These are phyloP conservation scores for Theonella swinhoei DNA, from an alignment of 37 sponge, comb jelly and placozoan species.

Conservation along the genomic window DNA sequence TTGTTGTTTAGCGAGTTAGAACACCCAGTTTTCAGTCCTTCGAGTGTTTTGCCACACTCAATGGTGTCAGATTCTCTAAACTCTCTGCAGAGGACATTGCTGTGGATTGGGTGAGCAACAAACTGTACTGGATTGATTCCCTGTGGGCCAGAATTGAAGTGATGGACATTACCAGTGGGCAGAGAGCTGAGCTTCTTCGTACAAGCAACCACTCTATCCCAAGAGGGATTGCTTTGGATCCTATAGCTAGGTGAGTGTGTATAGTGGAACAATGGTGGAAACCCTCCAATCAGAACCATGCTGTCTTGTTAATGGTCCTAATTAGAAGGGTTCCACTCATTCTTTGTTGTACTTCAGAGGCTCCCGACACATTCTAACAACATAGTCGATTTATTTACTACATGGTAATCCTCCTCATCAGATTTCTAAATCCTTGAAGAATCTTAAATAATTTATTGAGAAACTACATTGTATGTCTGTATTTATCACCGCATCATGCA, in stretches of 20 bases:
- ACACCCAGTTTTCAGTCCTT: neutral
- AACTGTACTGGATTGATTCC: conserved; percentile 80
- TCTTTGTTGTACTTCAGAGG: no score
- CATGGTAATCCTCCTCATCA: no score
- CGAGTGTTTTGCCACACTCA: neutral
- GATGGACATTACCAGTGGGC: conserved; percentile 20
- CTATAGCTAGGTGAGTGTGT: neutral
- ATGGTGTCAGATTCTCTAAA: neutral
- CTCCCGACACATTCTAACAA: no score
- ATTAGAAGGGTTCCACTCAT: no score
- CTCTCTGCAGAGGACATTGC: conserved; percentile 62
- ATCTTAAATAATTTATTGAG: no score
- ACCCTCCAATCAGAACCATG: no score
- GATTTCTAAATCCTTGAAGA: no score
- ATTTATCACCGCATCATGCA: no score
- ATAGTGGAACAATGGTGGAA: neutral
- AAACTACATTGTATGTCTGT: no score
- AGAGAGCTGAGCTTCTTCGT: conserved; percentile 8
- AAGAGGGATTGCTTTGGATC: conserved; percentile 37
- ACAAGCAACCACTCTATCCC: conserved; percentile 27
- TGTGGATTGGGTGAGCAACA: conserved; percentile 72
- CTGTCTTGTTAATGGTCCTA: no score
- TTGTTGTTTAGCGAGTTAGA: neutral
- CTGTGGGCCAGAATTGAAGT: conserved; percentile 23
- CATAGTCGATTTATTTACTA: no score